phyloP scores from a whole-genome alignment of 2,888 invertebrate species.

The Noctua pronuba region DNA sequence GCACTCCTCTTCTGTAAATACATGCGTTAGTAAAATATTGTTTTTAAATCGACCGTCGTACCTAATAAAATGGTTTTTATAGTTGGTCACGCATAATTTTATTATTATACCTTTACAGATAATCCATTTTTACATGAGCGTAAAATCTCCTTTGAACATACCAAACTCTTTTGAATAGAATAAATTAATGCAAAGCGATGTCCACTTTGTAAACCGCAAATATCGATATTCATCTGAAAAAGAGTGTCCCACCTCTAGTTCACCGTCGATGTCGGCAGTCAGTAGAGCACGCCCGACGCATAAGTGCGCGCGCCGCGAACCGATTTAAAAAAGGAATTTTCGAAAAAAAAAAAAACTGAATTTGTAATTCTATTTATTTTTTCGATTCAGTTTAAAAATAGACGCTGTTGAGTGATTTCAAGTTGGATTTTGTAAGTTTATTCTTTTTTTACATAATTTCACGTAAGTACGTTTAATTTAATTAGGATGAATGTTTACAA shows the following conservation, averaged over 20 bases:
- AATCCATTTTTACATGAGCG: not conserved
- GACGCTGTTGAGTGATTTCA: slow-evolving; percentile 43
- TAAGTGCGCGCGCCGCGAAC: slow-evolving; percentile 77
- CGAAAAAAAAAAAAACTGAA: slow-evolving; percentile 39
- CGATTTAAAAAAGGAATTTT: slow-evolving; percentile 55
- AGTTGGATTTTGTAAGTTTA: slow-evolving; percentile 62
- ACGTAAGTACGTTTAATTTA: slow-evolving; percentile 53
- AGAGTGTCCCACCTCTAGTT: slow-evolving; percentile 76
- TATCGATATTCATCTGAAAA: slow-evolving; percentile 73
- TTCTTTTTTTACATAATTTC: slow-evolving; percentile 24
- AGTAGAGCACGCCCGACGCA: slow-evolving; percentile 79
- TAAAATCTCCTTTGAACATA: not conserved
- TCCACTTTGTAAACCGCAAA: slow-evolving; percentile 9
- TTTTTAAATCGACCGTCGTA: not conserved
- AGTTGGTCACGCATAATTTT: not conserved
- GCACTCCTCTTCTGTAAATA: not conserved
- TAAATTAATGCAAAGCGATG: not conserved
- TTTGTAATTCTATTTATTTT: slow-evolving; percentile 16
- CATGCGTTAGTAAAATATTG: not conserved
- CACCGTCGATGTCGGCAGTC: slow-evolving; percentile 79
- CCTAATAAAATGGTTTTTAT: not conserved
- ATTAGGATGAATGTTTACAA: slow-evolving; percentile 50
- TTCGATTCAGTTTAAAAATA: slow-evolving; percentile 36
- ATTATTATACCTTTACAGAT: not conserved
- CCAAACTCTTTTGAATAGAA: not conserved